Percentiles rank a stretch among this genome's conserved stretches.
Evolutionary conservation across 2,888 invertebrate genomes (phyloP).

Genomic region (Nasonovia ribisnigri): DNA sequence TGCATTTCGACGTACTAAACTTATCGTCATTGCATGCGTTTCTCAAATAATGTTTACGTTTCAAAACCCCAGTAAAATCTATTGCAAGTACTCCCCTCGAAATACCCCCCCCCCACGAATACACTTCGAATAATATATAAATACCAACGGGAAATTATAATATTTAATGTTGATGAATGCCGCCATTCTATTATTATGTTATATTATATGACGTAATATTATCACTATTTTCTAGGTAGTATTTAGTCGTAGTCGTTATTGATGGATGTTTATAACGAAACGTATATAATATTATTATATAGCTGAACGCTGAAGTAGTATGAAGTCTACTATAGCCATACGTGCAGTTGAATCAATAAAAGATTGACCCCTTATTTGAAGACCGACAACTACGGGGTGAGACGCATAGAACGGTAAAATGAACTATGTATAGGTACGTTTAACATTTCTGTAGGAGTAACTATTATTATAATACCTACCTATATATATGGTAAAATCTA

Average conservation of each 20-base stretch:
- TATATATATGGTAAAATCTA: background rate
- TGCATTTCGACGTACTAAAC: background rate
- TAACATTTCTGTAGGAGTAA: background rate
- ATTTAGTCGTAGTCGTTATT: background rate
- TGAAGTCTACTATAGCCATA: background rate
- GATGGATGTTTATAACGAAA: background rate
- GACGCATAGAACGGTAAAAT: background rate
- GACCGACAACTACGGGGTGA: background rate
- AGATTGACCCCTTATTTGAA: slow-evolving; percentile 43
- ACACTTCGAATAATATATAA: too few species aligned
- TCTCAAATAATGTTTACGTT: background rate
- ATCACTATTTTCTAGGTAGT: background rate
- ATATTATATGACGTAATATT: background rate
- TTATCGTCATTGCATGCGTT: background rate
- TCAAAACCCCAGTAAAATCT: background rate
- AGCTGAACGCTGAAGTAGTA: background rate
- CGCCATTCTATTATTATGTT: background rate
- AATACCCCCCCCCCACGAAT: too few species aligned
- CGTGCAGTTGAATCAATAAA: slow-evolving; percentile 48
- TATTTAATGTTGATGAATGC: background rate
- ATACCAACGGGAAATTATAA: background rate
- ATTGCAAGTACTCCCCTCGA: background rate
- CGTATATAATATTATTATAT: background rate
- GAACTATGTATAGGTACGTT: background rate
- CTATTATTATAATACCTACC: background rate